Evolutionary conservation across 2,113 vertebrate species (phyloP).

Genomic region (Orientallactaga bullata): DNA sequence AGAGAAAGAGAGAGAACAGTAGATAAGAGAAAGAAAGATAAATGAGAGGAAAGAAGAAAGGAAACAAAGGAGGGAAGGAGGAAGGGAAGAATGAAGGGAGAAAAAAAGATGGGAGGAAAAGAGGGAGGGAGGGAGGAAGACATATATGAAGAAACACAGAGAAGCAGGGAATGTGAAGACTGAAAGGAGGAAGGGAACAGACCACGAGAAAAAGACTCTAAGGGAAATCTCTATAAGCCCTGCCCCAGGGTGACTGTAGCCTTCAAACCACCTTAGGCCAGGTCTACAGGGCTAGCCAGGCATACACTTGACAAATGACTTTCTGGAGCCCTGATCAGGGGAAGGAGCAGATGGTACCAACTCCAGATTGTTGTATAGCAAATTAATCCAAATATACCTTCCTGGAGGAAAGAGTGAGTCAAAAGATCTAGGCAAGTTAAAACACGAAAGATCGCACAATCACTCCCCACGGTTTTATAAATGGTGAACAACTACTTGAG

Average conservation of each 20-base stretch:
- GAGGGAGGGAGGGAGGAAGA: not conserved
- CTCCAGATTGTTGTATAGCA: no score
- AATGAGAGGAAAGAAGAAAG: not conserved
- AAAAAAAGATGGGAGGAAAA: not conserved
- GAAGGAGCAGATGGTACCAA: not conserved
- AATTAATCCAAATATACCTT: no score
- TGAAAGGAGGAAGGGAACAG: not conserved
- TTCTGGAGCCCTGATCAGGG: not conserved
- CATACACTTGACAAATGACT: no score
- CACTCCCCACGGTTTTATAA: no score
- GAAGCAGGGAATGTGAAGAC: no score
- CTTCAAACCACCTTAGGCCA: accelerated
- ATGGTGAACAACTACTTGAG: no score
- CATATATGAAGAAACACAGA: no score
- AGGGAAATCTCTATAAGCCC: accelerated
- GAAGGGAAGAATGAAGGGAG: not conserved
- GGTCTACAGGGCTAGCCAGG: not conserved
- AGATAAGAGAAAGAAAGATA: no score
- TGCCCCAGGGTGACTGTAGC: not conserved
- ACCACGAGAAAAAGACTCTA: not conserved
- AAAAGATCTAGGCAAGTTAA: no score
- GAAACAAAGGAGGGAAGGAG: accelerated
- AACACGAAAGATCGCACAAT: no score
- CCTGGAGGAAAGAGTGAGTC: no score
- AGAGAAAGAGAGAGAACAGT: no score